Evolutionary conservation across 2,113 vertebrate genomes (phyloP).

Genomic region (Catagonus wagneri): DNA sequence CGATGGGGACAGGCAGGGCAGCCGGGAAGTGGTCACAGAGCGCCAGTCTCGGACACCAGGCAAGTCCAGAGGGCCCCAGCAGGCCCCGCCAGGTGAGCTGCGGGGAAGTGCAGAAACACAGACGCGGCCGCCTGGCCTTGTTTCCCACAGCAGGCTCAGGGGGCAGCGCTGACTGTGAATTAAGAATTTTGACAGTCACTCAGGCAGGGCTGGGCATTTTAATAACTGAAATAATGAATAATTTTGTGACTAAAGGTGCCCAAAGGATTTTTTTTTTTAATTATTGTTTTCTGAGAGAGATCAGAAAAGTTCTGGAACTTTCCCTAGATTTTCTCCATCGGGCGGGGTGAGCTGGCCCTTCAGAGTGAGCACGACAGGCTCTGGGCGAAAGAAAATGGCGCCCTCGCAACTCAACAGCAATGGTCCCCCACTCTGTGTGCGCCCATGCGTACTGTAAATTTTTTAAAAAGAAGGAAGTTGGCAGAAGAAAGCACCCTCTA

Average conservation of each 20-base stretch:
- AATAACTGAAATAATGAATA: background rate
- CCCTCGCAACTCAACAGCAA: background rate
- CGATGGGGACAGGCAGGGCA: background rate
- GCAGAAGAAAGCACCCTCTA: background rate
- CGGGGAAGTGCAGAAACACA: background rate
- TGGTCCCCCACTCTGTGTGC: background rate
- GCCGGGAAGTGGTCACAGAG: background rate
- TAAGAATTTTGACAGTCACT: background rate
- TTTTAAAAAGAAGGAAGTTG: conserved; percentile 1
- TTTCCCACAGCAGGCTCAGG: background rate
- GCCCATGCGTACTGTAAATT: background rate
- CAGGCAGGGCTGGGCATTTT: background rate
- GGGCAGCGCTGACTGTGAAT: rapidly evolving
- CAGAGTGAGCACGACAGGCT: rapidly evolving
- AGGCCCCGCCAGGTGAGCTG: background rate
- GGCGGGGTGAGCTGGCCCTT: background rate
- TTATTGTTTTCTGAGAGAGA: background rate
- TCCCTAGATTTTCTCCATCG: background rate
- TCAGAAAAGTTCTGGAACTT: background rate
- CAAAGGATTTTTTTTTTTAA: background rate
- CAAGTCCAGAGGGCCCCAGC: too few relatives aligned
- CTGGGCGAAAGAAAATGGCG: background rate
- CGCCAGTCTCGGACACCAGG: background rate
- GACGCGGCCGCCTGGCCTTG: background rate
- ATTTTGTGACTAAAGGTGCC: background rate